Conservation (phyloP, 37 sponge, comb jelly and placozoan genomes). For the Aphrocallistes beatrix region DNA sequence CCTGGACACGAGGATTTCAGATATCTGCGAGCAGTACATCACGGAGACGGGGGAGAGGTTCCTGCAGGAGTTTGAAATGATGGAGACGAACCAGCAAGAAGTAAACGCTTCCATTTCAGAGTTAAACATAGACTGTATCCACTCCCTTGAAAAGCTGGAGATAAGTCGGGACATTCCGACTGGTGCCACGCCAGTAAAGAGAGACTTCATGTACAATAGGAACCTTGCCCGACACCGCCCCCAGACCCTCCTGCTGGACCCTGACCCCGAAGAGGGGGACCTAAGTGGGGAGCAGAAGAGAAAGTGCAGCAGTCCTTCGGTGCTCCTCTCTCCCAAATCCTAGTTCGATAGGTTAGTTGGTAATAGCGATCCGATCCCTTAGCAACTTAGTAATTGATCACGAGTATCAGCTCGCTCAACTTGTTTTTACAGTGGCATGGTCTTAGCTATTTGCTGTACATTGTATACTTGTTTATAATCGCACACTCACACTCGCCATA, state of each 20-base stretch:
- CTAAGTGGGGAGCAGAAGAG: neutral
- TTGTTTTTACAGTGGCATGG: neutral
- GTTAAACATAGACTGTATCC: neutral
- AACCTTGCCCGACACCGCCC: neutral
- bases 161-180: neutral
- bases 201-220: neutral
- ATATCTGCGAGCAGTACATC: neutral
- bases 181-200: neutral
- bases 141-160: neutral
- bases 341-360: neutral
- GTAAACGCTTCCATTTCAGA: neutral
- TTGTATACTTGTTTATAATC: too few relatives aligned
- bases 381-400: neutral
- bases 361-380: neutral
- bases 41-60: slow-evolving; percentile 6
- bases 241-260: neutral
- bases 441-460: too few relatives aligned
- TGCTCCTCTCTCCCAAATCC: neutral
- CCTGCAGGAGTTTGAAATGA: neutral
- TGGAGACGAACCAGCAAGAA: slow-evolving; percentile 14
- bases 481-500: too few relatives aligned
- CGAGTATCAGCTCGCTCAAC: neutral
- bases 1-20: slow-evolving; percentile 9
- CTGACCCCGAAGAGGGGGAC: neutral
- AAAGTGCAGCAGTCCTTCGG: neutral